Percentiles rank a stretch among this genome's conserved stretches.
phyloP scores from a whole-genome alignment of 2,797 vertebrate genomes.

The Eulemur mongoz region DNA sequence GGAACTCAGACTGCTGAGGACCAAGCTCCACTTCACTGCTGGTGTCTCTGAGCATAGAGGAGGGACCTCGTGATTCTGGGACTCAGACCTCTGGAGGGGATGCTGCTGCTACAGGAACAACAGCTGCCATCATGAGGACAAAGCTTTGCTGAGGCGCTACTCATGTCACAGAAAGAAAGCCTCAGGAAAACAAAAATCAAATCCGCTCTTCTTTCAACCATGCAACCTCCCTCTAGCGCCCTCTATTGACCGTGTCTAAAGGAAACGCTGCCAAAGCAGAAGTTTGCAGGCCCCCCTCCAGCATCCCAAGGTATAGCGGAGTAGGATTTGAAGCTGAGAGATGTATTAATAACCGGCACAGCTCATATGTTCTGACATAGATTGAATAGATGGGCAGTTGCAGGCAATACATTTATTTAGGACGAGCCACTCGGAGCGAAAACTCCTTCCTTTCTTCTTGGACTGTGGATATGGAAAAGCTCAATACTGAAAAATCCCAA shows the following conservation, averaged over 20 bases:
- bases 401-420: background rate
- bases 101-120: background rate
- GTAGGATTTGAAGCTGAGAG: background rate
- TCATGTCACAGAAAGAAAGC: background rate
- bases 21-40: rapidly evolving
- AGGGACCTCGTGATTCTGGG: too few species aligned
- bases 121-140: background rate
- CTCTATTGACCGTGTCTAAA: background rate
- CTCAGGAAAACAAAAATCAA: background rate
- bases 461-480: background rate
- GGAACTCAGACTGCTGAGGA: too few species aligned
- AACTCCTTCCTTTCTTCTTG: background rate
- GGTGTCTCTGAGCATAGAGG: background rate
- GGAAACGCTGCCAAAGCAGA: background rate
- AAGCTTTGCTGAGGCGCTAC: background rate
- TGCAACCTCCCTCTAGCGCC: background rate
- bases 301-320: too few species aligned
- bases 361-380: background rate
- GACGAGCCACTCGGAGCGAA: background rate
- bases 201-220: background rate
- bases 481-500: background rate
- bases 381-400: background rate
- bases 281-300: background rate
- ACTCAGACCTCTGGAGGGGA: background rate
- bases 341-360: background rate